Percentiles rank a stretch among this genome's conserved stretches.
Conservation (phyloP, 2,888 invertebrate genomes). For the Melipona bicolor region DNA sequence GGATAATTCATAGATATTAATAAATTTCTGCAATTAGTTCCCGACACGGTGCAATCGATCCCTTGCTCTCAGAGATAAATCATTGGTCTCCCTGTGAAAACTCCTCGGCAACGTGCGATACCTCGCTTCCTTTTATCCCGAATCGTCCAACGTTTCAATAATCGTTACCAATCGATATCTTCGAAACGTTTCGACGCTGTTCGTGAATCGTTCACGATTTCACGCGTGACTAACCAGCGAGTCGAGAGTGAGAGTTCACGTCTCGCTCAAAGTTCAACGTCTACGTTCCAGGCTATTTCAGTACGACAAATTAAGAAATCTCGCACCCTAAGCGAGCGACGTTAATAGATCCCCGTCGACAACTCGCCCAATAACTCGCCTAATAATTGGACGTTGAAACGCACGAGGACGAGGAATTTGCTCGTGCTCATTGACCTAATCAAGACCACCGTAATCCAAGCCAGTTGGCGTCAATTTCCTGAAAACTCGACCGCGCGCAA, state of each 20-base stretch:
- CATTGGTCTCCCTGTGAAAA: conserved; percentile 13
- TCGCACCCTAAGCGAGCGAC: conserved; percentile 24
- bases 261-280: not conserved
- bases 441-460: conserved; percentile 44
- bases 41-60: conserved; percentile 34
- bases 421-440: conserved; percentile 45
- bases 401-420: conserved; percentile 4
- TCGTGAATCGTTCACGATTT: conserved; percentile 1
- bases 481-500: conserved; percentile 15
- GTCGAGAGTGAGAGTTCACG: too few relatives aligned
- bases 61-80: conserved; percentile 51
- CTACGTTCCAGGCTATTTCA: not conserved
- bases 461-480: conserved; percentile 43
- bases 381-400: not conserved
- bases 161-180: conserved; percentile 26
- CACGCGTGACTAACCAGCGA: not conserved
- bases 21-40: conserved; percentile 61
- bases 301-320: conserved; percentile 28
- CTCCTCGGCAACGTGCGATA: not conserved
- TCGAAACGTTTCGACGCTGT: not conserved
- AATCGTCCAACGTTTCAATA: conserved; percentile 39
- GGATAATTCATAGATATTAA: conserved; percentile 63
- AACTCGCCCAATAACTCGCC: too few relatives aligned
- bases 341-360: conserved; percentile 33
- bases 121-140: conserved; percentile 8